Conservation (phyloP, 2,888 invertebrate genomes). For the Drosophila austrosaltans region DNA sequence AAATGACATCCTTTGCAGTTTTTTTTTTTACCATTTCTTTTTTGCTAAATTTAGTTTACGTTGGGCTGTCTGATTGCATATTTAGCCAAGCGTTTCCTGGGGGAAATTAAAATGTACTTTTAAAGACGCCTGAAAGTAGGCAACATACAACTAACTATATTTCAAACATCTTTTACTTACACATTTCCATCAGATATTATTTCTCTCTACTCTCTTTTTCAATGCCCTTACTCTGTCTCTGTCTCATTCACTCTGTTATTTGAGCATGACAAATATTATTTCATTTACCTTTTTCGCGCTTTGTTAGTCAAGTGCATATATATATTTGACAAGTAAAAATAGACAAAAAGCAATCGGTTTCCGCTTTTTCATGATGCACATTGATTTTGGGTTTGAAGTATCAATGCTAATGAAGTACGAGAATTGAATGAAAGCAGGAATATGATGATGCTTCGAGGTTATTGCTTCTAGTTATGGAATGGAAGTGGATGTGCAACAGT, state of each 20-base stretch:
- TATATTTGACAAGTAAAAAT: conserved; percentile 5
- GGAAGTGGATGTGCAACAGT: background rate
- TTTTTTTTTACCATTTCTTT: conserved; percentile 20
- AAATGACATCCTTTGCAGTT: conserved; percentile 65
- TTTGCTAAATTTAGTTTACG: conserved; percentile 54
- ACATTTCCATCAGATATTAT: background rate
- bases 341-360: conserved; percentile 21
- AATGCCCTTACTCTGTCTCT: conserved; percentile 9
- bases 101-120: conserved; percentile 69
- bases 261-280: conserved; percentile 52
- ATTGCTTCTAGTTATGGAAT: background rate
- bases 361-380: background rate
- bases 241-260: conserved; percentile 27
- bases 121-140: conserved; percentile 26
- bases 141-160: conserved; percentile 23
- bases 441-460: background rate
- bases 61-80: conserved; percentile 48
- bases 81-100: conserved; percentile 59
- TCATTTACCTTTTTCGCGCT: conserved; percentile 44
- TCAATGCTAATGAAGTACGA: conserved; percentile 27
- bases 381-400: conserved; percentile 23
- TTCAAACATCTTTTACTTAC: background rate
- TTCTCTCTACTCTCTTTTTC: background rate
- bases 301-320: conserved; percentile 35
- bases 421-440: too few species aligned